phyloP scores from a whole-genome alignment of 1,140 invertebrate species.

The Vollenhovia emeryi region DNA sequence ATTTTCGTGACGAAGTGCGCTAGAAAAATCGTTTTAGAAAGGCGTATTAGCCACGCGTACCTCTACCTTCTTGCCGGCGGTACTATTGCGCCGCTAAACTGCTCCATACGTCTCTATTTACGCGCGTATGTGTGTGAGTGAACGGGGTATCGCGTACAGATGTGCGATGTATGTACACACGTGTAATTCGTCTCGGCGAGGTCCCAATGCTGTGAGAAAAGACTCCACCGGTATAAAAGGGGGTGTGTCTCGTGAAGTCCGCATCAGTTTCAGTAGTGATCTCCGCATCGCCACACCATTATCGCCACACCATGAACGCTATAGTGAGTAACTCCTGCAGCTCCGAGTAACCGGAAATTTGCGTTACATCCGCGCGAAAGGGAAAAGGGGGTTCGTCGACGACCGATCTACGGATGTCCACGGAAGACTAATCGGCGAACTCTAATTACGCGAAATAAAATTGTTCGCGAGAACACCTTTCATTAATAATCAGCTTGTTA shows the following conservation, averaged over 20 bases:
- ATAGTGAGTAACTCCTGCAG: conserved; percentile 77
- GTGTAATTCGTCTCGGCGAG: conserved; percentile 65
- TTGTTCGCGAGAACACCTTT: neutral
- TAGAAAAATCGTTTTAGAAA: conserved; percentile 76
- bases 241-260: conserved; percentile 68
- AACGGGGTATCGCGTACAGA: neutral
- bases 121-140: conserved; percentile 30
- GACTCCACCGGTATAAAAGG: conserved; percentile 79
- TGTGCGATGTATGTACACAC: conserved; percentile 61
- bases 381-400: too few species aligned
- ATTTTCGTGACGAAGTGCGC: conserved; percentile 71
- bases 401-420: too few species aligned
- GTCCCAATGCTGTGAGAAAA: conserved; percentile 74
- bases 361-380: neutral
- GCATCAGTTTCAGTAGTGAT: conserved; percentile 78
- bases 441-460: neutral
- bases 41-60: conserved; percentile 67
- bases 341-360: neutral
- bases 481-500: neutral
- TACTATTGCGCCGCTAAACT: conserved; percentile 13
- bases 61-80: conserved; percentile 7
- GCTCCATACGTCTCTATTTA: conserved; percentile 24
- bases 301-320: conserved; percentile 77
- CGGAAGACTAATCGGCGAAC: neutral
- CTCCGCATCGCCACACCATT: conserved; percentile 62